phyloP scores from a whole-genome alignment of 2,113 vertebrate species.

The Mustelus asterias region DNA sequence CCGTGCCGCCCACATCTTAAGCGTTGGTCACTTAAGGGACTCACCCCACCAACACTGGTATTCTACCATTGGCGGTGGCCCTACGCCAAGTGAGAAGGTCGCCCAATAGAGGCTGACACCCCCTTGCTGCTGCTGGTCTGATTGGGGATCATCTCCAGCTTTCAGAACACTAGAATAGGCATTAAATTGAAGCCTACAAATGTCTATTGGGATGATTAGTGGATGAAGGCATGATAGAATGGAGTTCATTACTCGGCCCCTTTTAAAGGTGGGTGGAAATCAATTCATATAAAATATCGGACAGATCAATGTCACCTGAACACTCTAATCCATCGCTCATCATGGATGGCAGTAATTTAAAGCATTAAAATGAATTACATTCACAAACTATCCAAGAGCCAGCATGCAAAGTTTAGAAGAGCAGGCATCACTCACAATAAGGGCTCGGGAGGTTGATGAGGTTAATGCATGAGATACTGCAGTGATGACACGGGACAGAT shows the following conservation, averaged over 20 bases:
- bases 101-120: no score
- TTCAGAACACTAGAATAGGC: no score
- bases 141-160: no score
- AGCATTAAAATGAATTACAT: background rate
- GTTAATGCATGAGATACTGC: conserved; percentile 77
- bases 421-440: conserved; percentile 65
- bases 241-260: background rate
- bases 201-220: background rate
- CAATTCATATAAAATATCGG: background rate
- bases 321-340: background rate
- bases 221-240: background rate
- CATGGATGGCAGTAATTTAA: background rate
- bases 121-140: no score
- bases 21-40: no score
- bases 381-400: background rate
- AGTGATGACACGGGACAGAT: conserved; percentile 81
- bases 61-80: no score
- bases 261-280: background rate
- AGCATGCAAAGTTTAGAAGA: background rate
- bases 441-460: conserved; percentile 79
- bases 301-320: background rate
- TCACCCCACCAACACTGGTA: no score
- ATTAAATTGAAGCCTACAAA: background rate
- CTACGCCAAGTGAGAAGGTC: no score
- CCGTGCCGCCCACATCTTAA: no score